phyloP scores from a whole-genome alignment of 2,888 invertebrate genomes.

The Megaustenia siamemsis region DNA sequence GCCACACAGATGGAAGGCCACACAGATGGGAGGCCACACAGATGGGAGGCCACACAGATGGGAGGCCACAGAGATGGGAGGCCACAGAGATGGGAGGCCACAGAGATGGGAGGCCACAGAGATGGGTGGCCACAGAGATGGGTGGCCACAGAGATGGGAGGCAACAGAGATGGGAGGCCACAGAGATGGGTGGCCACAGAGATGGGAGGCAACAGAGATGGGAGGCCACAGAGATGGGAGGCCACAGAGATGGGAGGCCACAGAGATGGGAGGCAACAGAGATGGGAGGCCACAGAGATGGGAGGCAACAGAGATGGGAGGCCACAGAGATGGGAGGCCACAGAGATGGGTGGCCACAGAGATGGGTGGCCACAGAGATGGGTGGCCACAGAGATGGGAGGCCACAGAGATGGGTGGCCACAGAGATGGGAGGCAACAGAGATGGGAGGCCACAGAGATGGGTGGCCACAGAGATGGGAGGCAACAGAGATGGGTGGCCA shows the following conservation, averaged over 20 bases:
- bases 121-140: not conserved
- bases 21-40: not conserved
- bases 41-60: not conserved
- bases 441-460: not conserved
- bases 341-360: not conserved
- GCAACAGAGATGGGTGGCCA: not conserved
- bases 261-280: too few relatives aligned
- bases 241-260: too few relatives aligned
- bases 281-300: too few relatives aligned
- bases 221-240: too few relatives aligned
- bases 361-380: not conserved
- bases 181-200: too few relatives aligned
- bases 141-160: too few relatives aligned
- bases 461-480: not conserved
- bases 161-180: too few relatives aligned
- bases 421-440: not conserved
- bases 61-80: not conserved
- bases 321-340: not conserved
- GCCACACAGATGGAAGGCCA: too few relatives aligned
- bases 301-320: not conserved
- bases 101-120: not conserved
- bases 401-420: not conserved
- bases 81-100: too few relatives aligned
- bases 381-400: not conserved
- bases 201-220: too few relatives aligned